phyloP scores from a whole-genome alignment of 2,113 vertebrate genomes.

The Pachyramphus minor region DNA sequence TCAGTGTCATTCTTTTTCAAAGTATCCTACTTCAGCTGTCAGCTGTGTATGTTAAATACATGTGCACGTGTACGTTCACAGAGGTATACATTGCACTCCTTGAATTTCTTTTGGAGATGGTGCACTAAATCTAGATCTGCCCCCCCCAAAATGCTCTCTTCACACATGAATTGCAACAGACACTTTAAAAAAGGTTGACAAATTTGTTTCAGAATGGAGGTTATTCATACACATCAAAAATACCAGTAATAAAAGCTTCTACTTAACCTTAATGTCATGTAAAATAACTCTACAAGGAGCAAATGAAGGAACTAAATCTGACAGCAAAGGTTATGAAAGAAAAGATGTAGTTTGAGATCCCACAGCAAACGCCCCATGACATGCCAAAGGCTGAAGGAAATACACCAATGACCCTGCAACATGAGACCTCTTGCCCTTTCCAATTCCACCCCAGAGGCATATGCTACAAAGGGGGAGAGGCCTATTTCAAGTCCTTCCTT shows the following conservation, averaged over 20 bases:
- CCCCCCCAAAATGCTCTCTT: not conserved
- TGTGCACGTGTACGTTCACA: not conserved
- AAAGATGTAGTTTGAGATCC: slow-evolving; percentile 74
- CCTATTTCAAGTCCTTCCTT: slow-evolving; percentile 65
- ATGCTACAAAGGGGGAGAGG: slow-evolving; percentile 73
- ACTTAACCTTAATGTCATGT: slow-evolving; percentile 71
- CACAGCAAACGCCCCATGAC: slow-evolving; percentile 68
- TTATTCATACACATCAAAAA: slow-evolving; percentile 68
- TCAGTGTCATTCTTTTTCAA: not conserved
- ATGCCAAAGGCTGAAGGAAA: slow-evolving; percentile 66
- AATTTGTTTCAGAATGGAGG: slow-evolving; percentile 71
- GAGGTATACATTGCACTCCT: not conserved
- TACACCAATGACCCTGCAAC: slow-evolving; percentile 77
- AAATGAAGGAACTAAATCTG: slow-evolving; percentile 76
- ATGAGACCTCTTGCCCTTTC: slow-evolving; percentile 83
- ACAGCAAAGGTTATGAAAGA: slow-evolving; percentile 79
- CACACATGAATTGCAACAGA: slow-evolving; percentile 60
- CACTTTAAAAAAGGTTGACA: slow-evolving; percentile 67
- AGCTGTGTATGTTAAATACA: not conserved
- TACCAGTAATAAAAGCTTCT: slow-evolving; percentile 70
- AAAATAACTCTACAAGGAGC: slow-evolving; percentile 69
- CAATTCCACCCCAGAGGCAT: slow-evolving; percentile 80
- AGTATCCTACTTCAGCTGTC: slow-evolving; percentile 16
- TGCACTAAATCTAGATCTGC: slow-evolving; percentile 12
- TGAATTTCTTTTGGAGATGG: slow-evolving; percentile 13